Evolutionary conservation across 2,113 vertebrate species (phyloP).

Genomic region (Melanerpes formicivorus): DNA sequence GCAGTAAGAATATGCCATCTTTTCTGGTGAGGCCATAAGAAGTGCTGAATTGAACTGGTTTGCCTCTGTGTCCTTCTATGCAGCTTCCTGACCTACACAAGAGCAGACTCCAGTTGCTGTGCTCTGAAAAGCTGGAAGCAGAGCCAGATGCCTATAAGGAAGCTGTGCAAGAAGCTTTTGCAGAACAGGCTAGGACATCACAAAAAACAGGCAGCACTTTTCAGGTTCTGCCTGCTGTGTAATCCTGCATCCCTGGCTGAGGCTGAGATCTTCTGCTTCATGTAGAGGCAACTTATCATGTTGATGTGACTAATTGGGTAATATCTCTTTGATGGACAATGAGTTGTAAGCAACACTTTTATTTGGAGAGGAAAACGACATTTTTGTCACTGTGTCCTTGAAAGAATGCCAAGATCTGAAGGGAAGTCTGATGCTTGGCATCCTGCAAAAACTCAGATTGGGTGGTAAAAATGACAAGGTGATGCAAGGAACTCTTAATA

Average conservation of each 20-base stretch:
- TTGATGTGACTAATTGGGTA: not conserved
- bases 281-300: not conserved
- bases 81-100: not conserved
- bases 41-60: not conserved
- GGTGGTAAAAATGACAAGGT: not conserved
- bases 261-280: not conserved
- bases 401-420: not conserved
- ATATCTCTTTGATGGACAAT: not conserved
- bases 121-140: not conserved
- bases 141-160: not conserved
- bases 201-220: not conserved
- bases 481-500: rapidly evolving
- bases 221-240: not conserved
- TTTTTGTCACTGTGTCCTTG: not conserved
- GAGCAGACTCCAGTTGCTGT: not conserved
- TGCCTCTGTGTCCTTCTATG: not conserved
- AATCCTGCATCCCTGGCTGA: not conserved
- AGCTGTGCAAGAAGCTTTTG: not conserved
- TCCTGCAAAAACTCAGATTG: not conserved
- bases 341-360: not conserved
- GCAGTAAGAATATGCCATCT: not conserved
- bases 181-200: rapidly evolving
- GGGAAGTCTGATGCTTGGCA: not conserved
- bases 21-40: not conserved
- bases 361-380: not conserved